These are phyloP conservation scores for Carabus problematicus DNA, from an alignment of 2,888 invertebrate genomes.

Conservation along the genomic window DNA sequence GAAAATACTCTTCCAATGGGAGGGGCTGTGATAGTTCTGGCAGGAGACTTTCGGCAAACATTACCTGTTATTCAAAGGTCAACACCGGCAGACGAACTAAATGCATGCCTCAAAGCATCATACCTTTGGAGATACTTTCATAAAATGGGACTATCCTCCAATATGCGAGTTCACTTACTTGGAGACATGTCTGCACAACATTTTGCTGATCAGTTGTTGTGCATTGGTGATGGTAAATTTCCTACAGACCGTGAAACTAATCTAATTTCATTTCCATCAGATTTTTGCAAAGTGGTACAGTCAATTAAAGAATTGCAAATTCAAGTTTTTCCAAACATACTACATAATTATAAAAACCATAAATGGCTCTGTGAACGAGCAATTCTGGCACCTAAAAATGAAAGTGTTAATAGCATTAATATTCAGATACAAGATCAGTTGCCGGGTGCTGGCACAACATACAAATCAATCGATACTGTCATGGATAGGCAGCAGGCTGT, in stretches of 20 bases:
- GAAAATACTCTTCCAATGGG: constrained; percentile 34
- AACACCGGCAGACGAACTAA: constrained; percentile 39
- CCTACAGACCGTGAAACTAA: background rate
- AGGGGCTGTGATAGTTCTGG: constrained; percentile 40
- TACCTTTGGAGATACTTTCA: constrained; percentile 43
- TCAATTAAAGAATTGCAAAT: background rate
- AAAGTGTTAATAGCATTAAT: background rate
- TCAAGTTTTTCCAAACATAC: background rate
- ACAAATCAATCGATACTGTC: background rate
- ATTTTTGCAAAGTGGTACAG: background rate
- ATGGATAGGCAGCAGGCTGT: no score
- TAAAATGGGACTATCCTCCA: constrained; percentile 24
- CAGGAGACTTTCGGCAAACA: constrained; percentile 45
- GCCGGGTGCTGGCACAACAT: constrained; percentile 44
- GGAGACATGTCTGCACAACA: background rate
- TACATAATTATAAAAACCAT: background rate
- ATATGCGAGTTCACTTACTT: background rate
- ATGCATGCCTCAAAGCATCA: constrained; percentile 44
- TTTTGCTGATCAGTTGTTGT: background rate
- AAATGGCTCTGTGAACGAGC: constrained; percentile 4
- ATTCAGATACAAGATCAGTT: no score
- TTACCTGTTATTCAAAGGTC: constrained; percentile 27
- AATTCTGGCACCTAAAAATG: background rate
- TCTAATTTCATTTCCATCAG: constrained; percentile 10
- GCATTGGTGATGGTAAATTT: constrained; percentile 2